Conservation (phyloP, 2,888 invertebrate species). For the Erebia palarica region DNA sequence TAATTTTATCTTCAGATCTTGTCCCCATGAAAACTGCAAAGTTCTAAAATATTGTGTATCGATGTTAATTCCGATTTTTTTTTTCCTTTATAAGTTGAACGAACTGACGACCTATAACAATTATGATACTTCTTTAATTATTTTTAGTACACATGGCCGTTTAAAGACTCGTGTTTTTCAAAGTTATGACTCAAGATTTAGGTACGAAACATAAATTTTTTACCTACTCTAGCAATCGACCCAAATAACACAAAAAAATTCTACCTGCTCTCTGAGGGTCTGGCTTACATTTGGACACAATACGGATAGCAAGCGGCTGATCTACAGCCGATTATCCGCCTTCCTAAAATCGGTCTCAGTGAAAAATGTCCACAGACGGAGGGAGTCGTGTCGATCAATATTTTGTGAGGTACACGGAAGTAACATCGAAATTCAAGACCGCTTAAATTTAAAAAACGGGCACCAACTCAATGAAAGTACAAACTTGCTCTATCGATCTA, state of each 20-base stretch:
- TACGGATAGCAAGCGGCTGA: slow-evolving; percentile 63
- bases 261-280: slow-evolving; percentile 71
- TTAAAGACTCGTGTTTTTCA: slow-evolving; percentile 2
- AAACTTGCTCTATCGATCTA: slow-evolving; percentile 39
- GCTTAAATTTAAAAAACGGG: slow-evolving; percentile 63
- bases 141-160: slow-evolving; percentile 1
- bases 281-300: slow-evolving; percentile 63
- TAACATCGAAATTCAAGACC: slow-evolving; percentile 61
- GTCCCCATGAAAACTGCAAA: neutral
- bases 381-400: slow-evolving; percentile 75
- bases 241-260: slow-evolving; percentile 72
- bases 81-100: slow-evolving; percentile 14
- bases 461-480: slow-evolving; percentile 30
- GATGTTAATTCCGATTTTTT: neutral
- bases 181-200: slow-evolving; percentile 28
- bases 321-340: slow-evolving; percentile 67
- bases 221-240: slow-evolving; percentile 54
- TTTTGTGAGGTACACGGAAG: slow-evolving; percentile 71
- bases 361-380: slow-evolving; percentile 64
- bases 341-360: slow-evolving; percentile 55
- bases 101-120: slow-evolving; percentile 15
- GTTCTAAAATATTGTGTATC: neutral
- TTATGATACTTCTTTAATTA: slow-evolving; percentile 4
- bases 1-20: neutral
- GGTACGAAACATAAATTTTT: slow-evolving; percentile 45